A percentile compares a stretch with the other conserved stretches of the same genome.
Evolutionary conservation across 2,113 vertebrate genomes (phyloP).

Genomic region (Antennarius striatus): DNA sequence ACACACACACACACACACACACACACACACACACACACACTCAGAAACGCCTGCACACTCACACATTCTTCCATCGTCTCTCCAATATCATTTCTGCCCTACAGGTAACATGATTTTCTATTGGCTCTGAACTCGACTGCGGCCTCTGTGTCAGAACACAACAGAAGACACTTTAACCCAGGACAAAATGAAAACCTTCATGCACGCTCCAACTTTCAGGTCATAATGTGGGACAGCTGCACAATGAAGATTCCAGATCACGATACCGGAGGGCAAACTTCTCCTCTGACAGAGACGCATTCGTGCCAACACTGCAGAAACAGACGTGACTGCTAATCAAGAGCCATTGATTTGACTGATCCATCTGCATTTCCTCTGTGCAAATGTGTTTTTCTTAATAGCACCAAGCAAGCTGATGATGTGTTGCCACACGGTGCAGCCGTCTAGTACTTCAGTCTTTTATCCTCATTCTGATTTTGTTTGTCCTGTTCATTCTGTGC

Average conservation of each 20-base stretch:
- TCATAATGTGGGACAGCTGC: constrained; percentile 54
- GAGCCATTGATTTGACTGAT: constrained; percentile 15
- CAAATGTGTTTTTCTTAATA: constrained; percentile 17
- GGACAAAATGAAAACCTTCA: constrained; percentile 40
- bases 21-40: background rate
- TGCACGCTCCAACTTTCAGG: constrained; percentile 34
- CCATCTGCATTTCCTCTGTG: constrained; percentile 20
- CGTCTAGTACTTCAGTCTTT: background rate
- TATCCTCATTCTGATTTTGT: too few species aligned
- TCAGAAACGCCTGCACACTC: background rate
- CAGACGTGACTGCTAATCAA: constrained; percentile 32
- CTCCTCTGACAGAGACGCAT: constrained; percentile 45
- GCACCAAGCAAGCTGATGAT: constrained; percentile 2
- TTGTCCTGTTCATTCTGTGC: too few species aligned
- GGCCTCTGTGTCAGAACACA: constrained; percentile 28
- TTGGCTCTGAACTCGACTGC: constrained; percentile 33
- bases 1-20: too few species aligned
- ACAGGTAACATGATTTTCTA: constrained; percentile 54
- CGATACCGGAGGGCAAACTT: constrained; percentile 38
- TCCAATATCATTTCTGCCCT: constrained; percentile 42
- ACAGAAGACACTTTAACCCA: constrained; percentile 40
- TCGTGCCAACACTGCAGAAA: constrained; percentile 27
- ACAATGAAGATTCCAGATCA: constrained; percentile 25
- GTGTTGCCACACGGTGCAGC: background rate
- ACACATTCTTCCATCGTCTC: constrained; percentile 18